phyloP scores from a whole-genome alignment of 2,888 invertebrate genomes.

The Podabrus alpinus region DNA sequence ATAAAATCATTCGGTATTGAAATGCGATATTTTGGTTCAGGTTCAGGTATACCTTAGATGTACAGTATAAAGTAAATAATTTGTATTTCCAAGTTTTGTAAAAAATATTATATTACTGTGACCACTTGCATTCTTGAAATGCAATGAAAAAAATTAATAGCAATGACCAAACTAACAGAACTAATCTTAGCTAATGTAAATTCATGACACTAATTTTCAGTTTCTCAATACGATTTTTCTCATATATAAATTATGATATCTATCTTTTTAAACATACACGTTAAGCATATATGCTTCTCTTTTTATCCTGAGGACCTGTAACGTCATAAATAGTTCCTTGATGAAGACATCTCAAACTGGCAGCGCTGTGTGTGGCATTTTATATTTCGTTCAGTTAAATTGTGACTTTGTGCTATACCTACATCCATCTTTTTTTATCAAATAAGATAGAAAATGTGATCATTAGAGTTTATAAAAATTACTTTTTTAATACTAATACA shows the following conservation, averaged over 20 bases:
- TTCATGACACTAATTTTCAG: constrained; percentile 39
- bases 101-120: not conserved
- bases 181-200: constrained; percentile 25
- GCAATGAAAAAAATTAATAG: not conserved
- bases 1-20: constrained; percentile 32
- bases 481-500: constrained; percentile 7
- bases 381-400: constrained; percentile 47
- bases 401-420: constrained; percentile 32
- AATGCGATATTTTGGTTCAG: constrained; percentile 33
- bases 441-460: not conserved
- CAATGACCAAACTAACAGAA: not conserved
- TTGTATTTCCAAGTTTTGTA: constrained; percentile 9
- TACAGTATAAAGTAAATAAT: constrained; percentile 21
- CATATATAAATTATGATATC: constrained; percentile 24
- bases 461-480: constrained; percentile 14
- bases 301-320: constrained; percentile 40
- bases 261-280: constrained; percentile 7
- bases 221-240: constrained; percentile 31
- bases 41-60: constrained; percentile 3
- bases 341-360: constrained; percentile 56
- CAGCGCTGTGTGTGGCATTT: constrained; percentile 56
- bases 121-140: not conserved
- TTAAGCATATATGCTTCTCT: constrained; percentile 13
- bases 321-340: constrained; percentile 56
- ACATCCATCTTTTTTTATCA: constrained; percentile 24